Conservation (phyloP, 1,140 invertebrate genomes). For the Mizuhopecten yessoensis region DNA sequence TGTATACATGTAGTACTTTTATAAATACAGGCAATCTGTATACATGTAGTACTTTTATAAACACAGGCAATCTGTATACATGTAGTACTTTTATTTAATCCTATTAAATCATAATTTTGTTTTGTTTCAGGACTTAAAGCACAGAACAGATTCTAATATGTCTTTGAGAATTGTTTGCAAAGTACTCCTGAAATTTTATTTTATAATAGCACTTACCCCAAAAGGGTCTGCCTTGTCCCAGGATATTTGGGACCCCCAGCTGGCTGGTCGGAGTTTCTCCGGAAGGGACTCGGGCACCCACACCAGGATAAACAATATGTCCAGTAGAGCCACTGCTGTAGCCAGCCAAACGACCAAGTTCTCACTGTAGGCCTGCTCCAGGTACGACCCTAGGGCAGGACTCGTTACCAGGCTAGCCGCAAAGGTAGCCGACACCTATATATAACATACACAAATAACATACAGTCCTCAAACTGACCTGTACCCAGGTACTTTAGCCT, state of each 20-base stretch:
- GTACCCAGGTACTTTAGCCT: too few relatives aligned
- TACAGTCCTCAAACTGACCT: too few relatives aligned
- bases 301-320: constrained; percentile 99
- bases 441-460: constrained; percentile 30
- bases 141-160: too few relatives aligned
- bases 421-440: constrained; percentile 96
- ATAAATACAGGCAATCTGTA: too few relatives aligned
- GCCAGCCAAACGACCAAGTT: constrained; percentile 97
- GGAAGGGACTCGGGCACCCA: constrained; percentile 98
- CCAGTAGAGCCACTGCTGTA: constrained; percentile 95
- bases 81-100: too few relatives aligned
- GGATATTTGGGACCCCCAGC: constrained; percentile 83
- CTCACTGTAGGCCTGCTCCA: constrained; percentile 95
- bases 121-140: too few relatives aligned
- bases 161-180: too few relatives aligned
- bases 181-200: too few relatives aligned
- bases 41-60: too few relatives aligned
- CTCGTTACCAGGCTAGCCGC: constrained; percentile 98
- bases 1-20: too few relatives aligned
- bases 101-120: too few relatives aligned
- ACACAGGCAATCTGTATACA: too few relatives aligned
- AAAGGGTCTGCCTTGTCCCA: constrained; percentile 99
- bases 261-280: constrained; percentile 86
- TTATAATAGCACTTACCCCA: constrained; percentile 87
- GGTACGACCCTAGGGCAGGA: constrained; percentile 96